Evolutionary conservation across 2,888 invertebrate species (phyloP).

Genomic region (Sarcophaga variegata): DNA sequence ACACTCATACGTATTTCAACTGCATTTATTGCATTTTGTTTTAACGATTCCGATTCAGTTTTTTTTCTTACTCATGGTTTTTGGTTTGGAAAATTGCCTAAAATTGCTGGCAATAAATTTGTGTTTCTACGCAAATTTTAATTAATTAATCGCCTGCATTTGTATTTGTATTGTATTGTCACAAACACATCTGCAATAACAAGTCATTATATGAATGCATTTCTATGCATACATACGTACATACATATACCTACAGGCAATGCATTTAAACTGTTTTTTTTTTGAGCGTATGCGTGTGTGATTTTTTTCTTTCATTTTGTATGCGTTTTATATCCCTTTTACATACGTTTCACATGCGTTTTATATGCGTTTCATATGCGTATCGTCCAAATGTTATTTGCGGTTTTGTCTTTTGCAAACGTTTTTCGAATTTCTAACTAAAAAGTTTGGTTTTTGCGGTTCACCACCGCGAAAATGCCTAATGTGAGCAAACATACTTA

Average conservation of each 20-base stretch:
- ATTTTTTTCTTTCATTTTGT: background rate
- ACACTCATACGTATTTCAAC: background rate
- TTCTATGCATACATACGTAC: background rate
- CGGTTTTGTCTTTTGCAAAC: constrained; percentile 64
- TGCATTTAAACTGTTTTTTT: too few species aligned
- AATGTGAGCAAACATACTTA: constrained; percentile 1
- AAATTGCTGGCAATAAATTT: constrained; percentile 69
- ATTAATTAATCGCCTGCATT: constrained; percentile 68
- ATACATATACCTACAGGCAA: too few species aligned
- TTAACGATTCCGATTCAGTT: constrained; percentile 27
- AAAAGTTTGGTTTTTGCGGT: constrained; percentile 50
- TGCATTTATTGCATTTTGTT: constrained; percentile 20
- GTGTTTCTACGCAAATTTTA: constrained; percentile 66
- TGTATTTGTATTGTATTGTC: constrained; percentile 10
- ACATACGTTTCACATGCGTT: constrained; percentile 4
- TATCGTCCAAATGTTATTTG: constrained; percentile 62
- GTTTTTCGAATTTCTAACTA: constrained; percentile 60
- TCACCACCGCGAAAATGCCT: constrained; percentile 53
- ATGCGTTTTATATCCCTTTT: background rate
- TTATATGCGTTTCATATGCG: constrained; percentile 5
- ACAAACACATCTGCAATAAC: background rate
- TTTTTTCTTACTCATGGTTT: constrained; percentile 12
- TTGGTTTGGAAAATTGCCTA: constrained; percentile 59
- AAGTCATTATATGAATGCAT: constrained; percentile 8
- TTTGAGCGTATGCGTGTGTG: too few species aligned